Conservation (phyloP, 1,140 invertebrate genomes). For the Gryllus bimaculatus region DNA sequence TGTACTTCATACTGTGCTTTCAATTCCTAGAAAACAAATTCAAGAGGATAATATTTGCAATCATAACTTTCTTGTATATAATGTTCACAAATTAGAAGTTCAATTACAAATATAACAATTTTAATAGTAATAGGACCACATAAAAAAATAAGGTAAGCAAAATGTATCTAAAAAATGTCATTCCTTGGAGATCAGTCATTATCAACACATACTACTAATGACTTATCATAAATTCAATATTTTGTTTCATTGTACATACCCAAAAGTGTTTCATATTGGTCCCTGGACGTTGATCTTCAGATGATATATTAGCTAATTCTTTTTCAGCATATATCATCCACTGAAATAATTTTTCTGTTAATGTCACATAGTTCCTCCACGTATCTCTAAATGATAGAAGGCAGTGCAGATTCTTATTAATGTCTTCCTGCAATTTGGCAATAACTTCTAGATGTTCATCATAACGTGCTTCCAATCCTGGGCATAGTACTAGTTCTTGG, state of each 20-base stretch:
- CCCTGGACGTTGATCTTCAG: constrained; percentile 34
- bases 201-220: too few species aligned
- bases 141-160: too few species aligned
- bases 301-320: constrained; percentile 44
- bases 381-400: constrained; percentile 63
- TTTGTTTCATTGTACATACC: constrained; percentile 37
- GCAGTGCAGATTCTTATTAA: constrained; percentile 56
- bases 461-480: constrained; percentile 58
- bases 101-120: too few species aligned
- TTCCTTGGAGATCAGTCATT: too few species aligned
- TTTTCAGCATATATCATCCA: constrained; percentile 63
- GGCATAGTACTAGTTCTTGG: constrained; percentile 60
- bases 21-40: constrained; percentile 48
- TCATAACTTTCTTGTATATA: background rate
- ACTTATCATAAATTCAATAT: too few species aligned
- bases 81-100: too few species aligned
- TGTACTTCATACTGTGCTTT: constrained; percentile 81
- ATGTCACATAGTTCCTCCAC: constrained; percentile 60
- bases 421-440: constrained; percentile 57
- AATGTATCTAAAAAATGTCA: too few species aligned
- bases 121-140: too few species aligned
- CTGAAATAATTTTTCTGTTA: constrained; percentile 58
- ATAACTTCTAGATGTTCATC: constrained; percentile 57
- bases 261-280: constrained; percentile 70
- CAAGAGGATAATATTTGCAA: background rate